These are phyloP conservation scores for Drosophila histrio DNA, from an alignment of 2,888 invertebrate species.

Conservation along the genomic window DNA sequence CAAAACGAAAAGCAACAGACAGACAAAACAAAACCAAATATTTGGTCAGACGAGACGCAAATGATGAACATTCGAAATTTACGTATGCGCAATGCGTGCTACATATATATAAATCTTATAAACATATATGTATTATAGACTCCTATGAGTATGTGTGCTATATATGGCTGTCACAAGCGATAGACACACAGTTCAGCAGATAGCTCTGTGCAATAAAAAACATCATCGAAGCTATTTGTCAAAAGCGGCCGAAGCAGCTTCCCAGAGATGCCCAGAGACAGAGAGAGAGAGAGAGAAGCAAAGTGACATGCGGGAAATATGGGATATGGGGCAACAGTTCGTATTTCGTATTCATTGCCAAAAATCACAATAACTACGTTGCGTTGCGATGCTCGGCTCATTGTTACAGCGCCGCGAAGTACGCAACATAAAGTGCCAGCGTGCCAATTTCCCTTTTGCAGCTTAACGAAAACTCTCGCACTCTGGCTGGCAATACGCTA, in stretches of 20 bases:
- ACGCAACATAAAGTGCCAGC: conserved; percentile 54
- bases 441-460: conserved; percentile 38
- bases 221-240: conserved; percentile 78
- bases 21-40: conserved; percentile 45
- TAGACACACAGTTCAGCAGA: conserved; percentile 48
- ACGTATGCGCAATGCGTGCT: conserved; percentile 63
- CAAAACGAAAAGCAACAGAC: conserved; percentile 37
- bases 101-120: conserved; percentile 30
- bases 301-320: not conserved
- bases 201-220: conserved; percentile 73
- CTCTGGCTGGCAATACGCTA: conserved; percentile 50
- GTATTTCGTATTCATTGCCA: conserved; percentile 77
- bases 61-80: conserved; percentile 67
- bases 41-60: conserved; percentile 57
- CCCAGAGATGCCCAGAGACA: not conserved
- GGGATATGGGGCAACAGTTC: conserved; percentile 20
- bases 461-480: not conserved
- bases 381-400: conserved; percentile 29
- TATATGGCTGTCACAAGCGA: conserved; percentile 50
- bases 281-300: not conserved
- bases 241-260: conserved; percentile 54
- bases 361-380: conserved; percentile 71
- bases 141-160: not conserved
- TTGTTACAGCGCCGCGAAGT: conserved; percentile 59
- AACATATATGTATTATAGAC: conserved; percentile 5